Conservation (phyloP, 2,888 invertebrate species). For the Xylota sylvarum region DNA sequence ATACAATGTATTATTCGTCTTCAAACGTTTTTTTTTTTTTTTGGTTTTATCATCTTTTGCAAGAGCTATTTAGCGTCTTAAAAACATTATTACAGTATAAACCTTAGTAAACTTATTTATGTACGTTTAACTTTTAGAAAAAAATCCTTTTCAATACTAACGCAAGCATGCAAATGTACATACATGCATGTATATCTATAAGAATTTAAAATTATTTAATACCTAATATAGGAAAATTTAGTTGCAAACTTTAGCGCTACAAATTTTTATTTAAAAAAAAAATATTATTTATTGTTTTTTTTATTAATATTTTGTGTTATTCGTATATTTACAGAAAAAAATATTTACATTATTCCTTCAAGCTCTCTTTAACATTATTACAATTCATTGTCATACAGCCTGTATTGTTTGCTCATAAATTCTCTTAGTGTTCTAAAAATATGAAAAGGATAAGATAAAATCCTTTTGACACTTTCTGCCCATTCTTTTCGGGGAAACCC, state of each 20-base stretch:
- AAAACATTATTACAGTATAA: slow-evolving; percentile 24
- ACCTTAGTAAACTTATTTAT: slow-evolving; percentile 14
- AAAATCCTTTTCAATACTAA: slow-evolving; percentile 7
- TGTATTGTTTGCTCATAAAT: slow-evolving; percentile 5
- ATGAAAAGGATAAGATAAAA: slow-evolving; percentile 11
- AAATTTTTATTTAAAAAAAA: background rate
- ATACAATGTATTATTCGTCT: slow-evolving; percentile 30
- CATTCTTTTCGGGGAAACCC: slow-evolving; percentile 8
- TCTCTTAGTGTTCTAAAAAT: slow-evolving; percentile 3
- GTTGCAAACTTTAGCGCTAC: background rate
- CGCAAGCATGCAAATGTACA: slow-evolving; percentile 28
- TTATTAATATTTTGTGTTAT: slow-evolving; percentile 12
- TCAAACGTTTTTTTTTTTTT: background rate
- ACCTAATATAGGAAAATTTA: slow-evolving; percentile 67
- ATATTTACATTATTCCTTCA: slow-evolving; percentile 25
- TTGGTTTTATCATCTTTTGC: background rate
- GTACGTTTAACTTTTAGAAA: background rate
- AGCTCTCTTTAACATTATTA: background rate
- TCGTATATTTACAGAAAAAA: slow-evolving; percentile 27
- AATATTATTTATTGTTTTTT: background rate
- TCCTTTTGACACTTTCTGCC: background rate
- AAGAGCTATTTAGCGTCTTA: background rate
- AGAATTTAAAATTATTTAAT: slow-evolving; percentile 28
- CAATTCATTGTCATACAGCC: slow-evolving; percentile 37
- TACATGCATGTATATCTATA: slow-evolving; percentile 3